These are phyloP conservation scores for Mionectes macconnelli DNA, from an alignment of 2,113 vertebrate species.

Conservation along the genomic window DNA sequence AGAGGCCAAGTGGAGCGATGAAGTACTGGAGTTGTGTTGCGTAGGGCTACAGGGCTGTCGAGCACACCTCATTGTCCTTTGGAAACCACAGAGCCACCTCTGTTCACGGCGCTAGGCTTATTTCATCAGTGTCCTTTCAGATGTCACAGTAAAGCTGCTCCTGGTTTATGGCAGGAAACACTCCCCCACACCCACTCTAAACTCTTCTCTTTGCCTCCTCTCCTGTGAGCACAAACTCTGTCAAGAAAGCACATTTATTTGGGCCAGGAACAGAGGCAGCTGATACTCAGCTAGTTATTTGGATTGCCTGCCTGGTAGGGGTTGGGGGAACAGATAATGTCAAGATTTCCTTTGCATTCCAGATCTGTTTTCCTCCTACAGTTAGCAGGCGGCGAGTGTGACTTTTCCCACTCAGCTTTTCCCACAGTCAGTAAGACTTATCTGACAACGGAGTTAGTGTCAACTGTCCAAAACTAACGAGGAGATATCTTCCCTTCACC, in stretches of 20 bases:
- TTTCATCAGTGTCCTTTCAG: not conserved
- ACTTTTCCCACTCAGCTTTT: slow-evolving; percentile 61
- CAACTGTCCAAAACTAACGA: slow-evolving; percentile 68
- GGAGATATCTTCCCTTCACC: slow-evolving; percentile 69
- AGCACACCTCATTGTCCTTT: not conserved
- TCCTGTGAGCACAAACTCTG: not conserved
- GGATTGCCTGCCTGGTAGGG: slow-evolving; percentile 7
- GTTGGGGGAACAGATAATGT: slow-evolving; percentile 44
- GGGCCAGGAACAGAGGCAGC: slow-evolving; percentile 26
- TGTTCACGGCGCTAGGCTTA: not conserved
- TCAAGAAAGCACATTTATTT: slow-evolving; percentile 22
- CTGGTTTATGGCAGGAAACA: slow-evolving; percentile 14
- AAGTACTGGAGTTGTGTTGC: not conserved
- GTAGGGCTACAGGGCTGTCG: rapidly evolving
- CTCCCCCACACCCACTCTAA: not conserved
- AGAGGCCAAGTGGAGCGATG: not conserved
- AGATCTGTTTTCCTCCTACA: slow-evolving; percentile 48
- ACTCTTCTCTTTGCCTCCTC: not conserved
- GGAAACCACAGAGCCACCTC: slow-evolving; percentile 18
- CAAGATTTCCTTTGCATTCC: slow-evolving; percentile 53
- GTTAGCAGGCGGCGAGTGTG: slow-evolving; percentile 34
- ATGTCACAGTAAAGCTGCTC: slow-evolving; percentile 1
- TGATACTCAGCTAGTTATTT: slow-evolving; percentile 40
- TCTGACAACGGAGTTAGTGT: slow-evolving; percentile 60
- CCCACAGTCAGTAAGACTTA: slow-evolving; percentile 60